Evolutionary conservation across 2,888 invertebrate species (phyloP), one percentile per base, ranked within the genome.

Genomic region (Anthophora plumipes): DNA sequence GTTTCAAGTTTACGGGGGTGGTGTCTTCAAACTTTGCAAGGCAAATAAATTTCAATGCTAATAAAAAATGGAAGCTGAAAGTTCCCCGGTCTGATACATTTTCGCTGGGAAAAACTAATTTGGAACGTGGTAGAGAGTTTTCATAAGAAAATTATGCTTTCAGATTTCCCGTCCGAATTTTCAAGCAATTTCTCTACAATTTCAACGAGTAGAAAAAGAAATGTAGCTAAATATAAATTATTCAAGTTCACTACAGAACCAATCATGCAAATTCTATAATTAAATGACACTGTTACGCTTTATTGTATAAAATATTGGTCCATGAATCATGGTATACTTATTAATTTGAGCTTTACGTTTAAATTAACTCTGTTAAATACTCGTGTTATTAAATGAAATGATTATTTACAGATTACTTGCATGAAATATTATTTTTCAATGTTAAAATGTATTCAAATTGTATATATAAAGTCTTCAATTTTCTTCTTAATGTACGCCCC

Each of bases 41-140:
- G 25, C 25, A 50, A 50, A 73, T 73, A 46, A 73, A 66, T 73
- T 66, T 66, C 57, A 39, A 57, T 57, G 31, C 22, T 55, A 22
- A 43, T 55, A 55, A 72, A 64, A 64, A 72, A 64, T 72, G 43
- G 37, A 48, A 8, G 46, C n/a, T 20, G 46, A 17, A 55, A 64
- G 72, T 64, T 55, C 55, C 22, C 43, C 17, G 46, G 39, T n/a
- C 20, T 57, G 55, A 64, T 55, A 39, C 37, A 41, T 72, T 55
- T 22, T 2, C 39, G n/a, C 43, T 25, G 43, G 6, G 17, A 50
- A 22, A 46, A 54, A 67, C 41, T 67, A 46, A 55, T 55, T 67
- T 31, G 7, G 59, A 60, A 7, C 59, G 55, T 43, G 67, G 55
- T 43, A 46, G n/a, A 22, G 25, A 43, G 43, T 22, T 43, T n/a